These are phyloP conservation scores for Rallus crepitans DNA, from an alignment of 2,797 vertebrate species.

Conservation along the genomic window DNA sequence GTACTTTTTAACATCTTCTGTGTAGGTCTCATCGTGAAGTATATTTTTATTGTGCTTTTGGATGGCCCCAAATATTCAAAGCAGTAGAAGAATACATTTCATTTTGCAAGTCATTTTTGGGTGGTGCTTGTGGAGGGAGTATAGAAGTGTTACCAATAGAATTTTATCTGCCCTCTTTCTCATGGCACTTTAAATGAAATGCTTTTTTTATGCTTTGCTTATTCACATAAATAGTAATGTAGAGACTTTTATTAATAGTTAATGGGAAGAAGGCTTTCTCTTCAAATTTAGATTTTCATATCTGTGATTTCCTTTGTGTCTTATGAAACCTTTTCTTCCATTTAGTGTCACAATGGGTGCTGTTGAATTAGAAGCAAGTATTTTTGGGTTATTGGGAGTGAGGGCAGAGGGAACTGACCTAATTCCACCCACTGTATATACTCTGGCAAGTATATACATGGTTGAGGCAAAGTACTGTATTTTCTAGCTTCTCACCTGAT, in stretches of 20 bases:
- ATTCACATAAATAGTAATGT: slow-evolving; percentile 52
- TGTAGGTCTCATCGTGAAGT: slow-evolving; percentile 65
- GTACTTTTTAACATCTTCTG: slow-evolving; percentile 77
- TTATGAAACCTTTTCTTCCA: slow-evolving; percentile 46
- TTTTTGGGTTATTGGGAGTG: neutral
- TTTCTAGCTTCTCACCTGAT: neutral
- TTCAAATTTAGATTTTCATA: slow-evolving; percentile 59
- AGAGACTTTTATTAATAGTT: slow-evolving; percentile 66
- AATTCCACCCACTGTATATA: neutral
- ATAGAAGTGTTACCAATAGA: neutral
- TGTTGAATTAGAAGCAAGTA: slow-evolving; percentile 26
- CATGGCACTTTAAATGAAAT: slow-evolving; percentile 47
- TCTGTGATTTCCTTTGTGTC: slow-evolving; percentile 47
- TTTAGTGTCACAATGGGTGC: neutral
- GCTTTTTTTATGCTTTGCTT: slow-evolving; percentile 64
- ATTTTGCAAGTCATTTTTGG: slow-evolving; percentile 42
- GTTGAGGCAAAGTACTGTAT: neutral
- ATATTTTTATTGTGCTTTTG: slow-evolving; percentile 73
- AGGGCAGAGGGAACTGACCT: neutral
- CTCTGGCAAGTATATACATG: neutral
- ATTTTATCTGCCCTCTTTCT: slow-evolving; percentile 42
- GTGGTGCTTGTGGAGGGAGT: neutral
- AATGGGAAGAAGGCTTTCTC: slow-evolving; percentile 66
- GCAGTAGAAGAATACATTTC: neutral
- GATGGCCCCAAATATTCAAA: slow-evolving; percentile 32